A percentile compares a stretch with the other conserved stretches of the same genome.
Evolutionary conservation across 2,888 invertebrate species (phyloP).

Genomic region (Ethmia dodecea): DNA sequence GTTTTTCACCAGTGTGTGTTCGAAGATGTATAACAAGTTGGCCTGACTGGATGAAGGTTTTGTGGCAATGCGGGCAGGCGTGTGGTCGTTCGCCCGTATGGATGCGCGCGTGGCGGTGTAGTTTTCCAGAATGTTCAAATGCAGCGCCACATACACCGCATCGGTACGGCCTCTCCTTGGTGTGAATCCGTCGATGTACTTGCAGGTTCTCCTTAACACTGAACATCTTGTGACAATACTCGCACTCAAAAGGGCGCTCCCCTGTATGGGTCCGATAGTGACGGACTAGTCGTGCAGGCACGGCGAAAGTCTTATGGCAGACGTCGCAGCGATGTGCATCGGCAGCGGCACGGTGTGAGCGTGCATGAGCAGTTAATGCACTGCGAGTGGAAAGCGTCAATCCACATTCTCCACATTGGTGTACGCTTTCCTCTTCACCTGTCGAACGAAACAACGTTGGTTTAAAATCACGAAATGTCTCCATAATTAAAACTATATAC

Average conservation of each 20-base stretch:
- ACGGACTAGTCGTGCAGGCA: conserved; percentile 89
- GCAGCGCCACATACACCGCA: conserved; percentile 93
- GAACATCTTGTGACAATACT: conserved; percentile 94
- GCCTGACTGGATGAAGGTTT: conserved; percentile 94
- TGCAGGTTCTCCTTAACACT: conserved; percentile 95
- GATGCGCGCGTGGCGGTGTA: conserved; percentile 93
- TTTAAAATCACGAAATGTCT: conserved; percentile 36
- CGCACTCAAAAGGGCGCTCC: conserved; percentile 93
- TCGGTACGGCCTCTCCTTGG: conserved; percentile 93
- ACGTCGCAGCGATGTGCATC: conserved; percentile 94
- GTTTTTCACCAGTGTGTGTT: conserved; percentile 93
- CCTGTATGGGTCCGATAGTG: conserved; percentile 95
- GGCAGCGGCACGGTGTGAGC: conserved; percentile 57
- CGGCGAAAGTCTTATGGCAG: conserved; percentile 93
- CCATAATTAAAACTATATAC: conserved; percentile 29
- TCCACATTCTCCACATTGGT: conserved; percentile 83
- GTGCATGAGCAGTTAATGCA: conserved; percentile 85
- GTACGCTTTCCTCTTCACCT: conserved; percentile 73
- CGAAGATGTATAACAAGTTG: conserved; percentile 94
- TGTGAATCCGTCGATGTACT: conserved; percentile 93
- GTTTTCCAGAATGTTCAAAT: conserved; percentile 93
- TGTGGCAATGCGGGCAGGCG: conserved; percentile 91
- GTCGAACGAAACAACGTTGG: conserved; percentile 47
- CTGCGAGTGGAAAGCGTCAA: conserved; percentile 86
- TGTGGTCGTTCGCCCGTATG: conserved; percentile 95